Evolutionary conservation across 1,140 invertebrate species (phyloP), one percentile per base, ranked within the genome.

Genomic region (Dysdera silvatica): DNA sequence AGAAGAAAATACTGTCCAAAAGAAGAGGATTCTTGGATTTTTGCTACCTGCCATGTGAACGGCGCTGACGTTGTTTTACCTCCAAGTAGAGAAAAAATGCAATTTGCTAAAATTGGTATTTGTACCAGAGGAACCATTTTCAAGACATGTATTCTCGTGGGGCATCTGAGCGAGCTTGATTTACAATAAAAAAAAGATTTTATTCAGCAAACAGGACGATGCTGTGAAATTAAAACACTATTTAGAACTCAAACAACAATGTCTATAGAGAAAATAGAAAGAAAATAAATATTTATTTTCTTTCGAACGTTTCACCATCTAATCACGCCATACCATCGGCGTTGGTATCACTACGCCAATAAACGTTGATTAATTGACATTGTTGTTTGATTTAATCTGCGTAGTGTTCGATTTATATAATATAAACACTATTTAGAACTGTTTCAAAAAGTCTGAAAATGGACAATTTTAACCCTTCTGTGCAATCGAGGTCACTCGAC

Each of bases 71-170:
- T 24, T 33, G 7, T n/a, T 59, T 8, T 37, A 37, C 0, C n/a
- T n/a, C n/a, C n/a, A n/a, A n/a, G n/a, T n/a, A n/a, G n/a, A n/a
- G n/a, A n/a, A n/a, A n/a, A n/a, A 35, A 59, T 59, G 57, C 45
- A 59, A 23, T 14, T 28, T 18, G 20, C 8, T 37, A 59, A 49
- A 59, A 51, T 28, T 59, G 26, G 12, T 24, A 18, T 51, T 51
- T n/a, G 31, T 59, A 37, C 45, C 56, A 1, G 6, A 16, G 29
- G 47, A 59, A 18, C 12, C 23, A 18, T n/a, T n/a, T n/a, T n/a
- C n/a, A n/a, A 7, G 26, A 18, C 28, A 5, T 4, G 12, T n/a
- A 26, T n/a, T 26, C 35, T n/a, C 10, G 49, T 20, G 16, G 28
- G 35, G 35, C 14, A 52, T 12, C 20, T 52, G 23, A 26, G 20